Conservation (phyloP, 2,113 vertebrate genomes). For the Muntiacus reevesi region DNA sequence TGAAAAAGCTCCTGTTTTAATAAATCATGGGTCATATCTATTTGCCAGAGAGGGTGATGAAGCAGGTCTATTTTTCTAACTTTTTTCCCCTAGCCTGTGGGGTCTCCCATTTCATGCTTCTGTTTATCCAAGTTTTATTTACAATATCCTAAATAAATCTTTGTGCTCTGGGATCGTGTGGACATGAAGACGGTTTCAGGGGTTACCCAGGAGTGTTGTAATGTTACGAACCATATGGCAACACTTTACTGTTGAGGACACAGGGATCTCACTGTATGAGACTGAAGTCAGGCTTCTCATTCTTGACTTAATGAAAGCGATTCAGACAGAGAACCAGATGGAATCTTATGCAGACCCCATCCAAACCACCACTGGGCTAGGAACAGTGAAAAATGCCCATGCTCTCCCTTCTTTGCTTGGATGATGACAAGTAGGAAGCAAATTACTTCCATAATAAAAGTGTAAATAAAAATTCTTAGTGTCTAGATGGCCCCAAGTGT, state of each 20-base stretch:
- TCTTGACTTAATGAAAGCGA: background rate
- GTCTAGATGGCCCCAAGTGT: background rate
- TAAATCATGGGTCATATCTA: background rate
- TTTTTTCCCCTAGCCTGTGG: background rate
- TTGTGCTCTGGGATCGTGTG: background rate
- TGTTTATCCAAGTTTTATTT: slow-evolving; percentile 67
- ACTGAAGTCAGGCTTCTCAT: background rate
- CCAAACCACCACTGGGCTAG: background rate
- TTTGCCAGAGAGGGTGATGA: background rate
- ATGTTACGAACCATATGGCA: slow-evolving; percentile 17
- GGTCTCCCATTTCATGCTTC: slow-evolving; percentile 34
- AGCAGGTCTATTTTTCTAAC: slow-evolving; percentile 42
- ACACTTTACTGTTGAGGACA: slow-evolving; percentile 12
- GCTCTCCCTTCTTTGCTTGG: background rate
- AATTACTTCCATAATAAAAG: background rate
- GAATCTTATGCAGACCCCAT: background rate
- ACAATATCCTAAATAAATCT: slow-evolving; percentile 39
- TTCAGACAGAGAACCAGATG: background rate
- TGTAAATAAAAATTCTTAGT: background rate
- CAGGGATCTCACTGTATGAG: background rate
- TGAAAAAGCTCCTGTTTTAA: slow-evolving; percentile 34
- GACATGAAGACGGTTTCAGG: slow-evolving; percentile 1
- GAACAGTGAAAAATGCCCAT: background rate
- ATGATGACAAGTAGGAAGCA: background rate
- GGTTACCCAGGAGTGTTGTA: slow-evolving; percentile 36